A percentile compares a stretch with the other conserved stretches of the same genome.
Conservation (phyloP, 2,113 vertebrate species). For the Bolborhynchus lineola region DNA sequence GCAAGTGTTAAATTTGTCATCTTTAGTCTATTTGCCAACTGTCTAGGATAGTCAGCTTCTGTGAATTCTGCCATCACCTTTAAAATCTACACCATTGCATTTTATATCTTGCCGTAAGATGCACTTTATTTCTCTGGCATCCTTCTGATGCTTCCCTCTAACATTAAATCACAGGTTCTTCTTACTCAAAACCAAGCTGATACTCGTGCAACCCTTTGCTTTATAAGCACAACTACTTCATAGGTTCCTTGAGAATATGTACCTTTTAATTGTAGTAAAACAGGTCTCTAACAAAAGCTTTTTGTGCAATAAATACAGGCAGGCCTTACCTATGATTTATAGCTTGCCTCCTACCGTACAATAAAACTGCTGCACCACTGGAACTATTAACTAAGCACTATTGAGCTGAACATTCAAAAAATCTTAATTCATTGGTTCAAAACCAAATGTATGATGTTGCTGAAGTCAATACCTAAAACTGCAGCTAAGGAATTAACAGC, state of each 20-base stretch:
- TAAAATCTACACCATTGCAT: not conserved
- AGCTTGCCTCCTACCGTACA: not conserved
- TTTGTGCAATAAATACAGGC: not conserved
- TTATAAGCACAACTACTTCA: not conserved
- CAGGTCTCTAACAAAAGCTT: not conserved
- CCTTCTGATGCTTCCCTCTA: not conserved
- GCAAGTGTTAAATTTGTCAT: conserved; percentile 34
- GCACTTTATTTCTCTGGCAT: not conserved
- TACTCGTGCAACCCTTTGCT: not conserved
- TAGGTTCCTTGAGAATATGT: not conserved
- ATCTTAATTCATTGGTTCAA: not conserved
- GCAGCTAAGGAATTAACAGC: not conserved
- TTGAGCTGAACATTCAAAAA: not conserved
- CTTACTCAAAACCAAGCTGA: not conserved
- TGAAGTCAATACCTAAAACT: not conserved
- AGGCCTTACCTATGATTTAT: not conserved
- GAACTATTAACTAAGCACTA: not conserved
- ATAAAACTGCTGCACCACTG: not conserved
- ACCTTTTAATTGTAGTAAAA: conserved; percentile 2
- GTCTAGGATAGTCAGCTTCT: not conserved
- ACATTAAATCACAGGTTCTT: not conserved
- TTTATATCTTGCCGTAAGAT: not conserved
- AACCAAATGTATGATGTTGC: not conserved
- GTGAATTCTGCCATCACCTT: conserved; percentile 12
- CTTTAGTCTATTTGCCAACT: conserved; percentile 24